A percentile compares a stretch with the other conserved stretches of the same genome.
Evolutionary conservation across 2,888 invertebrate genomes (phyloP).

Genomic region (Sinohyriopsis cumingii): DNA sequence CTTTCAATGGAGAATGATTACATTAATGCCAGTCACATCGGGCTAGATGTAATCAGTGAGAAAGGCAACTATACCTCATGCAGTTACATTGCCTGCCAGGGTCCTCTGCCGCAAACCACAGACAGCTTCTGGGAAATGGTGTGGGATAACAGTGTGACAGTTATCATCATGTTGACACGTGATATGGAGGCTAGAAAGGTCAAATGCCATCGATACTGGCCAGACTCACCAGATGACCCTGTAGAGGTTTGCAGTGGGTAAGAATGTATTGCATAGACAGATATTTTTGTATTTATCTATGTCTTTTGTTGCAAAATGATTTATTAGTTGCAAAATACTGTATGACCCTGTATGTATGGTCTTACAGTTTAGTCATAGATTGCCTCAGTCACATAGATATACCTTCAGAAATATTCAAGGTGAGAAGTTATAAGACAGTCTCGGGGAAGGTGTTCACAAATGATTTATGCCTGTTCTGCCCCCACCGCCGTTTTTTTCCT

Average conservation of each 20-base stretch:
- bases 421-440: no score
- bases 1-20: slow-evolving; percentile 56
- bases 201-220: slow-evolving; percentile 98
- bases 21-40: slow-evolving; percentile 68
- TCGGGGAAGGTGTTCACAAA: no score
- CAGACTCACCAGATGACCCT: slow-evolving; percentile 71
- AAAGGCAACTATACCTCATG: slow-evolving; percentile 14
- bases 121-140: slow-evolving; percentile 98
- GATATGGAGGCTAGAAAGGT: slow-evolving; percentile 92
- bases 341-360: no score
- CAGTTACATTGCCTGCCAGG: slow-evolving; percentile 72
- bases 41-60: slow-evolving; percentile 40
- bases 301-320: no score
- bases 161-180: slow-evolving; percentile 89
- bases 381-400: no score
- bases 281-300: not conserved
- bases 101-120: slow-evolving; percentile 92
- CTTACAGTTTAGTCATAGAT: no score
- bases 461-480: no score
- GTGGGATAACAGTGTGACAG: slow-evolving; percentile 92
- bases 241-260: slow-evolving; percentile 50
- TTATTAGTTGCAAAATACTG: no score
- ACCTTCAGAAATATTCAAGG: no score
- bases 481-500: no score
- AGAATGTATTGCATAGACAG: slow-evolving; percentile 2